Evolutionary conservation across 2,888 invertebrate species (phyloP).

Genomic region (Acanthosepion lycidas): DNA sequence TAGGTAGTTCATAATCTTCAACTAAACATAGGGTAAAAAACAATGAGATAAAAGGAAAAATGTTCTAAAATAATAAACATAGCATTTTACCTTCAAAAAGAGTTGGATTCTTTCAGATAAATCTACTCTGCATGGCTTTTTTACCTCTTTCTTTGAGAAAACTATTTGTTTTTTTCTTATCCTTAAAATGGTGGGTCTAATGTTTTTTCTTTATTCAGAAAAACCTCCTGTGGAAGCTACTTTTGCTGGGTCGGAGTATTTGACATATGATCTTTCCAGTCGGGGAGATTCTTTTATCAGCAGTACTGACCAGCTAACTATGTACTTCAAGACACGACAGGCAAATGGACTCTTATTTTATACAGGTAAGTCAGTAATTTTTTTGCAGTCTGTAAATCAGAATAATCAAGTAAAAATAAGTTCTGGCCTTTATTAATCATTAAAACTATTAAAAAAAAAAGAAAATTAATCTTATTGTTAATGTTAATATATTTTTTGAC

Average conservation of each 20-base stretch:
- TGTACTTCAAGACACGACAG: conserved; percentile 93
- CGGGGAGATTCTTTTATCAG: conserved; percentile 91
- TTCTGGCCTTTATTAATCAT: not conserved
- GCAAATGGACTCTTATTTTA: conserved; percentile 93
- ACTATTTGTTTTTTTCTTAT: not conserved
- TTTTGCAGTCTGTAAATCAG: not conserved
- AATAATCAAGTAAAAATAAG: not conserved
- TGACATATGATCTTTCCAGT: conserved; percentile 91
- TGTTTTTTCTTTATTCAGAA: conserved; percentile 80
- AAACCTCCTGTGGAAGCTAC: conserved; percentile 95
- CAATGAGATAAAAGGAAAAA: too few species aligned
- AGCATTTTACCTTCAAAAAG: too few species aligned
- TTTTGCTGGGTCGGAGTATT: conserved; percentile 91
- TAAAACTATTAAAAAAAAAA: not conserved
- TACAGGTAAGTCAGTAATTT: conserved; percentile 80
- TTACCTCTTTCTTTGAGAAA: too few species aligned
- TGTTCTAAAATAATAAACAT: too few species aligned
- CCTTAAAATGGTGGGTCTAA: not conserved
- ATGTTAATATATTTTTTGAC: not conserved
- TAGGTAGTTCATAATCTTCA: too few species aligned
- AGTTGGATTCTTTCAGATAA: too few species aligned
- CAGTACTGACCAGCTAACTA: conserved; percentile 90
- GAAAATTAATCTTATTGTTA: not conserved
- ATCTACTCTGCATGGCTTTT: too few species aligned
- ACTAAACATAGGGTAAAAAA: too few species aligned